phyloP scores from a whole-genome alignment of 2,113 vertebrate genomes.

The Pluvianellus socialis region DNA sequence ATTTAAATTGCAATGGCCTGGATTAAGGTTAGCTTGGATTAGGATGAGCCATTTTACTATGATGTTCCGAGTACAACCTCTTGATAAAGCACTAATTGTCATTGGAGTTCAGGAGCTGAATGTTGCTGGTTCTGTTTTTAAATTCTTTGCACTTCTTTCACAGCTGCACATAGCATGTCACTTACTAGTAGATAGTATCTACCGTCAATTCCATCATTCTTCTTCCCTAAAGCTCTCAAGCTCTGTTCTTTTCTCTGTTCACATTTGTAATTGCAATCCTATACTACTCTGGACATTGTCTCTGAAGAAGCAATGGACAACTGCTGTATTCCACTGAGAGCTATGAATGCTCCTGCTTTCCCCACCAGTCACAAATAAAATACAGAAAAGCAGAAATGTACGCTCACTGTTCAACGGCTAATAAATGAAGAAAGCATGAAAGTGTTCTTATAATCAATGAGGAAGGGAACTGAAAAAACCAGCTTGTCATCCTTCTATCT shows the following conservation, averaged over 20 bases:
- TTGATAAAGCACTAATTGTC: background rate
- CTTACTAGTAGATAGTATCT: background rate
- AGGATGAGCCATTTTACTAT: background rate
- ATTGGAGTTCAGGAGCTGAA: background rate
- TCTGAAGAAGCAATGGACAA: background rate
- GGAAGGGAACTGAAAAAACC: background rate
- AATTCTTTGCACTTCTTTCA: background rate
- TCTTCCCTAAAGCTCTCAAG: background rate
- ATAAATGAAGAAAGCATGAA: background rate
- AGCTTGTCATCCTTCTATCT: background rate
- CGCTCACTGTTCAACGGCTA: background rate
- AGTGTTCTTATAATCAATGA: background rate
- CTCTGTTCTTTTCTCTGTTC: background rate
- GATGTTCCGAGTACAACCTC: background rate
- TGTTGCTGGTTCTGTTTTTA: background rate
- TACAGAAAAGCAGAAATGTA: background rate
- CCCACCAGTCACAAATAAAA: background rate
- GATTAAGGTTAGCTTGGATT: background rate
- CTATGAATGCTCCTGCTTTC: background rate
- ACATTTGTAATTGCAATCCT: background rate
- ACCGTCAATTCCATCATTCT: background rate
- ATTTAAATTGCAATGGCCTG: background rate
- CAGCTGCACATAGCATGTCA: background rate
- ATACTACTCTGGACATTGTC: background rate
- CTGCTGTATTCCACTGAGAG: background rate